Evolutionary conservation across 2,888 invertebrate genomes (phyloP), one percentile per base, ranked within the genome.

Genomic region (Eilema depressum): DNA sequence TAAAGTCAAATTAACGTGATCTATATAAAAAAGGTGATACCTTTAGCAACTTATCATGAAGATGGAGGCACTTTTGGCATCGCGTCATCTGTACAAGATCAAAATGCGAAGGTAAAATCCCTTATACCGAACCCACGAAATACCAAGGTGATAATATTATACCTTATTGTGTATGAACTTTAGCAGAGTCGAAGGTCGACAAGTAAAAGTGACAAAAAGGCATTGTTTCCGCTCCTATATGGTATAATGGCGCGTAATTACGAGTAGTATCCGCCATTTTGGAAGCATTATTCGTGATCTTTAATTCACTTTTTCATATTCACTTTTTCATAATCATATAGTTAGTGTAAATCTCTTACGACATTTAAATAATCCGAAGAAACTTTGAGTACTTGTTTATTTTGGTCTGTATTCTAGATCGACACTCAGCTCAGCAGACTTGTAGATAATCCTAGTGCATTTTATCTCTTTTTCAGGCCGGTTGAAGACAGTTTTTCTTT

Each of bases 61-160:
- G 25, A 25, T 20, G 2, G 2, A 41, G 14, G 41, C 41, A 3
- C 41, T 14, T 17, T 25, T 47, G 8, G 5, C 63, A 12, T 68
- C 59, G 59, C 62, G 33, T 23, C 53, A 53, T 67, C n/a, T 68
- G 63, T 63, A 61, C 1, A 17, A n/a, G 3, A 53, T 25, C 25
- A 57, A 66, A 28, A 67, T 63, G 60, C 47, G 37, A 76, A 78
- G 61, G 70, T 75, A 68, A 47, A 67, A 25, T 68, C 70, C 74
- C 69, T 64, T 68, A 62, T 10, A 62, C 47, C 64, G 53, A 71
- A 5, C 28, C 20, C 63, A 57, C 28, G 14, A 68, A 80, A 81
- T 79, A 78, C 62, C 81, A 81, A 79, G 81, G 79, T 65, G 68
- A 56, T 33, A 68, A 61, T 3, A 63, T 60, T 75, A 77, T 68